phyloP scores from a whole-genome alignment of 2,797 vertebrate genomes.

The Myotis daubentonii region DNA sequence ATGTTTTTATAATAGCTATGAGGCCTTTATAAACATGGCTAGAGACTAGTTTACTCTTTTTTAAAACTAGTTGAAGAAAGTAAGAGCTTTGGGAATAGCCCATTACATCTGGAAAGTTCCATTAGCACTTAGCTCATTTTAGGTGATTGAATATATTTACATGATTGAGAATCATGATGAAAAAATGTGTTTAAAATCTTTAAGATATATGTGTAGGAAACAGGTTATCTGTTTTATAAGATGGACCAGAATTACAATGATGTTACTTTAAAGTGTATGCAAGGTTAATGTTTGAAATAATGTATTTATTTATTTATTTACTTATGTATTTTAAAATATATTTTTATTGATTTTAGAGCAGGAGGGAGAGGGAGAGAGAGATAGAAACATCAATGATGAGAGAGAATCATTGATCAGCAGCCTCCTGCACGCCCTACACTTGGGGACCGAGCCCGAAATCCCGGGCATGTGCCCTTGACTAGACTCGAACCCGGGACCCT shows the following conservation, averaged over 20 bases:
- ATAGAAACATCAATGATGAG: too few relatives aligned
- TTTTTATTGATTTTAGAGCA: too few relatives aligned
- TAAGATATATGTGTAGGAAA: neutral
- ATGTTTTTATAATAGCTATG: constrained; percentile 1
- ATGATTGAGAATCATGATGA: neutral
- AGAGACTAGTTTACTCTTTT: constrained; percentile 33
- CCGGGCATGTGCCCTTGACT: too few relatives aligned
- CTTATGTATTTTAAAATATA: too few relatives aligned
- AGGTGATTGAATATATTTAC: neutral
- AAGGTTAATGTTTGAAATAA: neutral
- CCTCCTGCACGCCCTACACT: too few relatives aligned
- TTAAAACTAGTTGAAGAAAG: neutral
- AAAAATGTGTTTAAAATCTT: constrained; percentile 7
- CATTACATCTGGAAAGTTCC: neutral
- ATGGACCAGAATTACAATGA: neutral
- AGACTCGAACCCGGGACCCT: too few relatives aligned
- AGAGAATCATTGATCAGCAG: too few relatives aligned
- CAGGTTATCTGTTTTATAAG: neutral
- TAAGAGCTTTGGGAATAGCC: neutral
- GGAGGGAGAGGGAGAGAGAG: too few relatives aligned
- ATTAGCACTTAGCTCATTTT: neutral
- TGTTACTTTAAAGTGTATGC: neutral
- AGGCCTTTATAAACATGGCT: constrained; percentile 47
- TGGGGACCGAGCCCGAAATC: too few relatives aligned
- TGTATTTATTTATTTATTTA: too few relatives aligned